Percentiles rank a stretch among this genome's conserved stretches.
Conservation (phyloP, 1,140 invertebrate species). For the Drosophila navojoa region DNA sequence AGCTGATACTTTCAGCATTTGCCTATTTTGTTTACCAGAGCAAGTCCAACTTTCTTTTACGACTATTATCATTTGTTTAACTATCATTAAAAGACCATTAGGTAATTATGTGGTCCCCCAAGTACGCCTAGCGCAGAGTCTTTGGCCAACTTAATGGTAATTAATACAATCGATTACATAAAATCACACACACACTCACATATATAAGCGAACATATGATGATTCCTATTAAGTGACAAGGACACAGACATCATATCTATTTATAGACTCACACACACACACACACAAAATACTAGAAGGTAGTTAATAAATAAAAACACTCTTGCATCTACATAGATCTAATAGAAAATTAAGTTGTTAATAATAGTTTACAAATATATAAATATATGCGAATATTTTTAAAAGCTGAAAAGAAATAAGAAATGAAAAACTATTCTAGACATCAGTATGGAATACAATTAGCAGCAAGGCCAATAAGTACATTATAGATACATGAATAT, state of each 20-base stretch:
- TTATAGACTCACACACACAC: neutral
- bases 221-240: constrained; percentile 63
- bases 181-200: constrained; percentile 40
- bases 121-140: constrained; percentile 43
- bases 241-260: constrained; percentile 12
- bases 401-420: constrained; percentile 42
- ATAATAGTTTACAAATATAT: constrained; percentile 62
- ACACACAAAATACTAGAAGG: constrained; percentile 37
- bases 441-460: constrained; percentile 43
- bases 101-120: constrained; percentile 8
- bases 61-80: constrained; percentile 13
- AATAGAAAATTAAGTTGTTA: constrained; percentile 67
- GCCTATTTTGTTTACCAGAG: neutral
- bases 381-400: constrained; percentile 52
- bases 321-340: constrained; percentile 65
- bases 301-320: constrained; percentile 58
- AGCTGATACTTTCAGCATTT: constrained; percentile 3
- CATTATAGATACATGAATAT: constrained; percentile 33
- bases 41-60: neutral
- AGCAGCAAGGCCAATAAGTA: constrained; percentile 66
- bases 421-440: constrained; percentile 30
- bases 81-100: constrained; percentile 25
- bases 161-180: constrained; percentile 77
- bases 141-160: constrained; percentile 71
- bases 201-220: constrained; percentile 59